Conservation (phyloP, 2,797 vertebrate species). For the Lutjanus argentimaculatus region DNA sequence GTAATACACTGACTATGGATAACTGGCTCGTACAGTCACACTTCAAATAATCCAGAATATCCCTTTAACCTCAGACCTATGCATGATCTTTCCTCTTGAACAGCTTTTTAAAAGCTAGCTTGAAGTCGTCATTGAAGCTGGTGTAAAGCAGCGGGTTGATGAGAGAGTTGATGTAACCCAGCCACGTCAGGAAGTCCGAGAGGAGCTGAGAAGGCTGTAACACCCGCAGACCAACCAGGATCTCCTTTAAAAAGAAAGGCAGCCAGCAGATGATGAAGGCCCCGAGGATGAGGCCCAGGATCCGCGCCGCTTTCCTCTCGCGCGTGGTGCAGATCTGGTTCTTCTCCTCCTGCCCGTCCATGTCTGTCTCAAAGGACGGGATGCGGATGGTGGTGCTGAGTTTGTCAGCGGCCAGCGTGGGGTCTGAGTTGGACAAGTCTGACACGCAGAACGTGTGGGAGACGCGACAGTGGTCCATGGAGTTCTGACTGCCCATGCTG, state of each 20-base stretch:
- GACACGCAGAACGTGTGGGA: conserved; percentile 90
- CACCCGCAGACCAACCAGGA: conserved; percentile 88
- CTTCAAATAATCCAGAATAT: too few relatives aligned
- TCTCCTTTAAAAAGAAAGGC: conserved; percentile 94
- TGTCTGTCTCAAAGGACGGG: conserved; percentile 84
- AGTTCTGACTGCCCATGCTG: conserved; percentile 90
- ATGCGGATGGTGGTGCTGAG: conserved; percentile 77
- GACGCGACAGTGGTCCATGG: conserved; percentile 87
- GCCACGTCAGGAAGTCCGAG: conserved; percentile 92
- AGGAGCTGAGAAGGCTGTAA: conserved; percentile 85
- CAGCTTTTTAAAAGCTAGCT: conserved; percentile 91
- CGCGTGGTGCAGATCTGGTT: conserved; percentile 89
- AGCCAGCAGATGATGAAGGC: conserved; percentile 94
- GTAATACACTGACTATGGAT: too few relatives aligned
- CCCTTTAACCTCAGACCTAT: conserved; percentile 56
- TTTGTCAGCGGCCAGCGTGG: conserved; percentile 85
- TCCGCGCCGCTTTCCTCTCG: conserved; percentile 91
- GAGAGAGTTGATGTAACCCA: conserved; percentile 93
- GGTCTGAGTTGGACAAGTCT: conserved; percentile 88
- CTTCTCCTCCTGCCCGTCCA: conserved; percentile 82
- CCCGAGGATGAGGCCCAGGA: conserved; percentile 92
- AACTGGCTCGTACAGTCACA: too few relatives aligned
- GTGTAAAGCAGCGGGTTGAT: conserved; percentile 94
- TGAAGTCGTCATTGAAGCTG: conserved; percentile 95
- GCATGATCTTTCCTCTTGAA: conserved; percentile 87